Percentiles rank a stretch among this genome's conserved stretches.
These are phyloP conservation scores for Dromococcyx pavoninus DNA, from an alignment of 2,797 vertebrate genomes.

Conservation along the genomic window DNA sequence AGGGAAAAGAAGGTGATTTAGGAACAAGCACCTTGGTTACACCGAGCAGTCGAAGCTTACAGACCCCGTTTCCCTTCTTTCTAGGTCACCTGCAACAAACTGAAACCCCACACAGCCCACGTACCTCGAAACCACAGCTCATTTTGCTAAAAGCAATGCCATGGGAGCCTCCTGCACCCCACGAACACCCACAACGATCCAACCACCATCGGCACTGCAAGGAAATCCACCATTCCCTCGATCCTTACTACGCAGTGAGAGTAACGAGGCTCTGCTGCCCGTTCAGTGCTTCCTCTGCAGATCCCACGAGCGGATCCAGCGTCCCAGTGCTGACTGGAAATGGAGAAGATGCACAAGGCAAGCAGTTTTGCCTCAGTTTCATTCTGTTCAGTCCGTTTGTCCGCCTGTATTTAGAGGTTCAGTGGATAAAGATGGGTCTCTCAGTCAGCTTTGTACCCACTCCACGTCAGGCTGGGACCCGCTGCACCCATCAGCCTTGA, in stretches of 20 bases:
- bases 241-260: not conserved
- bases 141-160: not conserved
- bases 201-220: fast-evolving
- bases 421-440: not conserved
- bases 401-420: not conserved
- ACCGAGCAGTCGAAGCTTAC: not conserved
- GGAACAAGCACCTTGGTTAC: not conserved
- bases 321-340: not conserved
- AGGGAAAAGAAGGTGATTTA: not conserved
- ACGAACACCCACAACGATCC: not conserved
- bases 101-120: not conserved
- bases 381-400: not conserved
- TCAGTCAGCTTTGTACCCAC: not conserved
- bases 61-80: not conserved
- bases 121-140: not conserved
- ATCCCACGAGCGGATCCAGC: not conserved
- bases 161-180: not conserved
- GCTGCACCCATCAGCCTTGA: not conserved
- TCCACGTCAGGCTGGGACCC: not conserved
- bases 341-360: not conserved
- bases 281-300: not conserved
- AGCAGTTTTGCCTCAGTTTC: not conserved
- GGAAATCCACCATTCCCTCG: not conserved
- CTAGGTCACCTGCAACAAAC: not conserved
- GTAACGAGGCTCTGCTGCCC: not conserved